Conservation (phyloP, 1,140 invertebrate genomes). For the Phymorhynchus buccinoides region DNA sequence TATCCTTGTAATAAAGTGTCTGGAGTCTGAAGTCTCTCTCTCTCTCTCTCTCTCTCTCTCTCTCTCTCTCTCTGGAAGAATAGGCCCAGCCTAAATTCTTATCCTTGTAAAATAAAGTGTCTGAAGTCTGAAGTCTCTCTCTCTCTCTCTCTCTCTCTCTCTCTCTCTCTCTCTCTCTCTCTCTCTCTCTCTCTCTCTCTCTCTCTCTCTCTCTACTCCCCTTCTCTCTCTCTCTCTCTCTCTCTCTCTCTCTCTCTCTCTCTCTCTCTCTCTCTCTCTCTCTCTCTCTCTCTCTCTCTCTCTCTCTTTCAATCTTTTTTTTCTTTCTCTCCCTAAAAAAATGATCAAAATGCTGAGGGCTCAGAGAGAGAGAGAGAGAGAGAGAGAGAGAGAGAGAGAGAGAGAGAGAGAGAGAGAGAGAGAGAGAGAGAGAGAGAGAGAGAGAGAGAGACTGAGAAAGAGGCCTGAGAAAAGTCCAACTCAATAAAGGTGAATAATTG, state of each 20-base stretch:
- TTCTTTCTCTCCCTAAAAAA: slow-evolving; percentile 36
- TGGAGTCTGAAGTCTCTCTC: too few species aligned
- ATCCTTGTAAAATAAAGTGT: too few species aligned
- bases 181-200: slow-evolving; percentile 8
- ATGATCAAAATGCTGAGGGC: too few species aligned
- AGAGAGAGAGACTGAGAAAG: too few species aligned
- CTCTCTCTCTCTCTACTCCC: not conserved
- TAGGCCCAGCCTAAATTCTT: too few species aligned
- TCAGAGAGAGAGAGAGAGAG: not conserved
- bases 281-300: slow-evolving; percentile 27
- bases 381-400: not conserved
- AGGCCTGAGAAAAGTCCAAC: too few species aligned
- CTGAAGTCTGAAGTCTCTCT: too few species aligned
- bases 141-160: not conserved
- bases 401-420: not conserved
- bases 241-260: slow-evolving; percentile 38
- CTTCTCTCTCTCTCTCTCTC: not conserved
- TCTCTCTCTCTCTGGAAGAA: too few species aligned
- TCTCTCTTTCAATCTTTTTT: not conserved
- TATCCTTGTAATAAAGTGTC: too few species aligned
- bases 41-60: too few species aligned
- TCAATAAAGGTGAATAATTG: too few species aligned
- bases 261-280: slow-evolving; percentile 36
- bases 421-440: slow-evolving; percentile 6
- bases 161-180: not conserved